phyloP scores from a whole-genome alignment of 2,113 vertebrate species.

The Andinoacara biseriatus region DNA sequence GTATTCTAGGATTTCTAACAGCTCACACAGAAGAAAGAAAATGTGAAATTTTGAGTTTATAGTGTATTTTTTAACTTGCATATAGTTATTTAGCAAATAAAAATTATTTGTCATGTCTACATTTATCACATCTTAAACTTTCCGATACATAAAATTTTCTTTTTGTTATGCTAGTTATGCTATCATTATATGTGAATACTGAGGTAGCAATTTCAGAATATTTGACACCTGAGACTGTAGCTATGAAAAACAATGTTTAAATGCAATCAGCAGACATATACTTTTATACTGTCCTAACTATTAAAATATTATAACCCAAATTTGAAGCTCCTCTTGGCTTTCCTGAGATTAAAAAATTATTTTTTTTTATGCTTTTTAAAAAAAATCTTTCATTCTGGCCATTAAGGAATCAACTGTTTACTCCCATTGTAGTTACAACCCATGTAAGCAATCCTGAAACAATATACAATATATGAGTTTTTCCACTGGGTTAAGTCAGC shows the following conservation, averaged over 20 bases:
- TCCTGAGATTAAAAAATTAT: not conserved
- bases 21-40: not conserved
- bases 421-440: not conserved
- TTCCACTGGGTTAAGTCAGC: not conserved
- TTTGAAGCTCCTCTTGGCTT: not conserved
- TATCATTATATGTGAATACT: not conserved
- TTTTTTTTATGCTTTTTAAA: not conserved
- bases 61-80: not conserved
- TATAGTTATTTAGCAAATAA: not conserved
- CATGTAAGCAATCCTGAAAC: not conserved
- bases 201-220: not conserved
- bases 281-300: not conserved
- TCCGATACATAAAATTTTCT: not conserved
- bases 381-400: not conserved
- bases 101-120: not conserved
- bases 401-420: not conserved
- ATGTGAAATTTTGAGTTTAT: conserved; percentile 18
- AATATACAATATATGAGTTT: not conserved
- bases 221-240: not conserved
- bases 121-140: not conserved
- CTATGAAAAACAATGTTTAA: not conserved
- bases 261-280: not conserved
- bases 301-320: not conserved
- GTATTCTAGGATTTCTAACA: conserved; percentile 41
- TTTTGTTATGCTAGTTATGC: not conserved